Conservation (phyloP, 2,888 invertebrate species). For the Machimus atricapillus region DNA sequence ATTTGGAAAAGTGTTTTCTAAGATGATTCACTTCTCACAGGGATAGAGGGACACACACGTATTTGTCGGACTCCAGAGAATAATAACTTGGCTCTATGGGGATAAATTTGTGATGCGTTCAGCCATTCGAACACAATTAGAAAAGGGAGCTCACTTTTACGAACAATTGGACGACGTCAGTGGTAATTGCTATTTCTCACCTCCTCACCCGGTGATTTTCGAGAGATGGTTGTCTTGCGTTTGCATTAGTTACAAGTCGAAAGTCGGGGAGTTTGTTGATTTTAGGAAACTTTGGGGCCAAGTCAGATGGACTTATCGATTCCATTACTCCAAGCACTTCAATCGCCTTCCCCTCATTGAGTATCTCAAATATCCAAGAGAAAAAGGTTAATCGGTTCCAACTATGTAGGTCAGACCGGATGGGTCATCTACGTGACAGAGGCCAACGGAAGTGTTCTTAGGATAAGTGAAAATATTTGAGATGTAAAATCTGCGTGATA, state of each 20-base stretch:
- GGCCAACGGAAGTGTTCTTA: not conserved
- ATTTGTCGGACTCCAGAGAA: not conserved
- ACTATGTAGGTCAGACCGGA: not conserved
- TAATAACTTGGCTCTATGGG: not conserved
- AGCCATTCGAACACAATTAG: not conserved
- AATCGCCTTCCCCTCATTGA: not conserved
- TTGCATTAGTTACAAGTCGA: not conserved
- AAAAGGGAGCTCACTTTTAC: not conserved
- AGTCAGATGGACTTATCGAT: not conserved
- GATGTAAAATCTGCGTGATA: not conserved
- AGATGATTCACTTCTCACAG: constrained; percentile 37
- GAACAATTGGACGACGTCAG: not conserved
- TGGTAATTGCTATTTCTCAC: not conserved
- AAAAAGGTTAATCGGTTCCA: not conserved
- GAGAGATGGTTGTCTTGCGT: not conserved
- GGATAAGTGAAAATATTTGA: not conserved
- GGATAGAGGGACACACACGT: not conserved
- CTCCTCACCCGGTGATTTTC: not conserved
- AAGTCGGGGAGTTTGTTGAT: not conserved
- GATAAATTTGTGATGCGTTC: not conserved
- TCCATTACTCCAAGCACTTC: not conserved
- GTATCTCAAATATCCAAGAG: not conserved
- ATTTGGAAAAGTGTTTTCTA: constrained; percentile 46
- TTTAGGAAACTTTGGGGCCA: not conserved
- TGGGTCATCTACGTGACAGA: not conserved